phyloP scores from a whole-genome alignment of 1,140 invertebrate genomes.

The Hylyphantes graminicola region DNA sequence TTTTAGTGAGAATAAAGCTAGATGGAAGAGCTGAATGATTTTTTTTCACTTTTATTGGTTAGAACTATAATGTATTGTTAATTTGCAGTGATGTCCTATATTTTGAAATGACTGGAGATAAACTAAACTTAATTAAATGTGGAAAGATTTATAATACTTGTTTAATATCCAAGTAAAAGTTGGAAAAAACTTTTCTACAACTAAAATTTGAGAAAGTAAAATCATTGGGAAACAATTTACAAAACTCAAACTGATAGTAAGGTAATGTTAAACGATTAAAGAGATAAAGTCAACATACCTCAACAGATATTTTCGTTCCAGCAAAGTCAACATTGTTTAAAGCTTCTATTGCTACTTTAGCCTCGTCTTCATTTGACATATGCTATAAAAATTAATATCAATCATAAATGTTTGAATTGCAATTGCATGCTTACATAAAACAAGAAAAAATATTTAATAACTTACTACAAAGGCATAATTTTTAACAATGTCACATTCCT shows the following conservation, averaged over 20 bases:
- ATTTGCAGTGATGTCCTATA: too few relatives aligned
- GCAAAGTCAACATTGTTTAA: conserved; percentile 88
- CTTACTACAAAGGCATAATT: conserved; percentile 95
- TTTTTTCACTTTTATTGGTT: too few relatives aligned
- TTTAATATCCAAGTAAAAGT: background rate
- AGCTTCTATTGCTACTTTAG: conserved; percentile 90
- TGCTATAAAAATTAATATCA: conserved; percentile 72
- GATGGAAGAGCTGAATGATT: background rate
- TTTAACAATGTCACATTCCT: conserved; percentile 95
- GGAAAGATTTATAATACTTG: background rate
- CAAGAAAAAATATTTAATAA: conserved; percentile 52
- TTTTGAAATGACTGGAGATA: too few relatives aligned
- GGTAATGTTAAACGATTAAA: background rate
- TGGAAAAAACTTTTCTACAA: too few relatives aligned
- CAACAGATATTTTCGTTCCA: conserved; percentile 90
- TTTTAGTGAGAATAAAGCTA: conserved; percentile 40
- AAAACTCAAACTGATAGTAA: conserved; percentile 21
- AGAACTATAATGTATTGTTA: background rate
- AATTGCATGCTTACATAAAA: too few relatives aligned
- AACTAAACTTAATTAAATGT: background rate
- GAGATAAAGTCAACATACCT: conserved; percentile 71
- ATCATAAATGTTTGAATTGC: background rate
- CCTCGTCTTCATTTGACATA: conserved; percentile 92
- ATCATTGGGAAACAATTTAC: background rate
- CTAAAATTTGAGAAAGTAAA: too few relatives aligned